Evolutionary conservation across 1,140 invertebrate species (phyloP), one percentile per base, ranked within the genome.

Genomic region (Pogonomyrmex californicus): DNA sequence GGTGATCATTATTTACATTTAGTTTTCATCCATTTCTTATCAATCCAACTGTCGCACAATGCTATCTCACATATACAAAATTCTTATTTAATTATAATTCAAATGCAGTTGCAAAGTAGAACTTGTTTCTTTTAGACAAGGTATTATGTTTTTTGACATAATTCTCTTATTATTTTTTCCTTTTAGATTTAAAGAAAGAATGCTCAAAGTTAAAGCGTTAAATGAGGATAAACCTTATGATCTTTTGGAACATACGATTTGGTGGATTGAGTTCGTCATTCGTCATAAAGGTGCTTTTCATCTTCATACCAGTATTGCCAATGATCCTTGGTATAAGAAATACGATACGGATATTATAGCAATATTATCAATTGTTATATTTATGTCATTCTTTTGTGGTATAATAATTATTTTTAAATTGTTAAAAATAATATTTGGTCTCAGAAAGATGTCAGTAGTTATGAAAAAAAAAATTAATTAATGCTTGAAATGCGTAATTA

Each of bases 261-360:
- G 94, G 93, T 96, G 96, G 96, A 95, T 94, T 9, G 96, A 97
- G 87, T 96, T 96, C 90, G 95, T 96, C 12, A 92, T 96, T 44
- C 91, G 96, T 44, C 93, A 96, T 83, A 95, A 95, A 56, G 96
- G 96, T 12, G 94, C 95, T 2, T 86, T 91, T 54, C 95, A 96
- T 92, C 89, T 96, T 47, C 90, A 91, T 71, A 94, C 91, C 70
- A 91, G 88, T 54, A 90, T 93, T n/a, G 88, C 86, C 30, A 86
- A 94, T 79, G 91, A 95, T 38, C 90, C 93, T 47, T 95, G 94
- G 94, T 95, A 92, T 14, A 79, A 91, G n/a, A 87, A 87, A 71
- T 86, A 90, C 12, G 90, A 94, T 9, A 86, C 92, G 65, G 94
- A 95, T 7, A 81, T 94, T 0, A 87, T 93, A 38, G 91, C 87